Percentiles rank a stretch among this genome's conserved stretches.
Conservation (phyloP, 2,113 vertebrate genomes). For the Protobothrops mucrosquamatus region DNA sequence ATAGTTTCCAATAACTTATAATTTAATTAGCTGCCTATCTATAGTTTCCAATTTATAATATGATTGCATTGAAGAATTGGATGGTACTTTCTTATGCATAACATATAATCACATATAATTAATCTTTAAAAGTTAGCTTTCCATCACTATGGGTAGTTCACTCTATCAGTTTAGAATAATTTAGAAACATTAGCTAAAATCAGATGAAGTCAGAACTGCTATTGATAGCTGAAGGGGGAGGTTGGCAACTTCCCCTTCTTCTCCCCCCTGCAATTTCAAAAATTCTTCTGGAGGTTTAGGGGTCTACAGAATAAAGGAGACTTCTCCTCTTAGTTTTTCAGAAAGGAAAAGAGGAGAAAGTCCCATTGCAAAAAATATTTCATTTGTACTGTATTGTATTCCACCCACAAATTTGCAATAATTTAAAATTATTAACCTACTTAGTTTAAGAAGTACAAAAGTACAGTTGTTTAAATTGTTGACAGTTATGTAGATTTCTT, state of each 20-base stretch:
- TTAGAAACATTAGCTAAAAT: background rate
- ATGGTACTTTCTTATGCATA: background rate
- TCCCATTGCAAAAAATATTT: too few species aligned
- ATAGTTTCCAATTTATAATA: background rate
- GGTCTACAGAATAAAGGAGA: too few species aligned
- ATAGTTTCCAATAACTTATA: background rate
- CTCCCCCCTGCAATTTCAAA: too few species aligned
- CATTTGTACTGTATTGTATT: too few species aligned
- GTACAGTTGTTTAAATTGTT: background rate
- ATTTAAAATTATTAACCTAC: slow-evolving; percentile 5
- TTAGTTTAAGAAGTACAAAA: fast-evolving
- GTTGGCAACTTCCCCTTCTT: too few species aligned
- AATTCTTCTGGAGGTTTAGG: too few species aligned
- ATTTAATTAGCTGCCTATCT: background rate
- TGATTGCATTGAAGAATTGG: background rate
- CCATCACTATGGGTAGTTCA: background rate
- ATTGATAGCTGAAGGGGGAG: too few species aligned
- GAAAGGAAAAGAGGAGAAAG: too few species aligned
- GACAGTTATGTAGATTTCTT: background rate
- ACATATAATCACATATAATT: background rate
- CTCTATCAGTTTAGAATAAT: background rate
- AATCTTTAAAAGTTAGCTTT: background rate
- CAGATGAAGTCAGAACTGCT: too few species aligned
- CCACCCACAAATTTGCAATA: background rate
- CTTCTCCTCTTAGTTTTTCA: too few species aligned